Conservation (phyloP, 2,888 invertebrate species). For the Phanerotoma sp. region DNA sequence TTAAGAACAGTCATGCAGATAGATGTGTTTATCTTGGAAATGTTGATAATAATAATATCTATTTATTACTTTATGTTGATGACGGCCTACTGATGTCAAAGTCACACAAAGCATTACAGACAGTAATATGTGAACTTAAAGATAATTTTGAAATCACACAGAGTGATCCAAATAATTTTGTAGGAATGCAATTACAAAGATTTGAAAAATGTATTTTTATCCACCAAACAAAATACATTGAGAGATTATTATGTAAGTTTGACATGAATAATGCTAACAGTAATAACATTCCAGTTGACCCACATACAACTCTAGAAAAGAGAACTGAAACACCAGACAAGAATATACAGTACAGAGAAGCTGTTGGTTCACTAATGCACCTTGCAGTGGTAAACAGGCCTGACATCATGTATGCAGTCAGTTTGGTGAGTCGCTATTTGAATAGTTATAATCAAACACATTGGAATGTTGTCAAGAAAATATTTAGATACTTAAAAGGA, state of each 20-base stretch:
- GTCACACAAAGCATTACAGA: not conserved
- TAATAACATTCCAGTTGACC: too few relatives aligned
- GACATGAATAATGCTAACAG: too few relatives aligned
- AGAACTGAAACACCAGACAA: too few relatives aligned
- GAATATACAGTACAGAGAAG: not conserved
- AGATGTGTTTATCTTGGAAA: not conserved
- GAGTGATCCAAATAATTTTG: too few relatives aligned
- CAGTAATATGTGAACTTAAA: not conserved
- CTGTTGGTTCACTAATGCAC: constrained; percentile 1
- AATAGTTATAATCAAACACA: not conserved
- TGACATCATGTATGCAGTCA: constrained; percentile 11
- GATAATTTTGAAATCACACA: not conserved
- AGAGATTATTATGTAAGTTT: too few relatives aligned
- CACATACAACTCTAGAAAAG: too few relatives aligned
- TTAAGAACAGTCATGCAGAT: constrained; percentile 4
- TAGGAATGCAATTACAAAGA: too few relatives aligned
- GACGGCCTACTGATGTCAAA: not conserved
- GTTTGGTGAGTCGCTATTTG: not conserved
- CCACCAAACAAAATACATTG: too few relatives aligned
- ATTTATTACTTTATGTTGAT: not conserved
- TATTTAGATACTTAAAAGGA: constrained; percentile 9
- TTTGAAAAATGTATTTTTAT: too few relatives aligned
- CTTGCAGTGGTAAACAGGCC: constrained; percentile 3
- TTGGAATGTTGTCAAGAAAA: constrained; percentile 12
- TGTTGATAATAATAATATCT: not conserved